Evolutionary conservation across 2,888 invertebrate species (phyloP).

Genomic region (Agrenia bidenticulata): DNA sequence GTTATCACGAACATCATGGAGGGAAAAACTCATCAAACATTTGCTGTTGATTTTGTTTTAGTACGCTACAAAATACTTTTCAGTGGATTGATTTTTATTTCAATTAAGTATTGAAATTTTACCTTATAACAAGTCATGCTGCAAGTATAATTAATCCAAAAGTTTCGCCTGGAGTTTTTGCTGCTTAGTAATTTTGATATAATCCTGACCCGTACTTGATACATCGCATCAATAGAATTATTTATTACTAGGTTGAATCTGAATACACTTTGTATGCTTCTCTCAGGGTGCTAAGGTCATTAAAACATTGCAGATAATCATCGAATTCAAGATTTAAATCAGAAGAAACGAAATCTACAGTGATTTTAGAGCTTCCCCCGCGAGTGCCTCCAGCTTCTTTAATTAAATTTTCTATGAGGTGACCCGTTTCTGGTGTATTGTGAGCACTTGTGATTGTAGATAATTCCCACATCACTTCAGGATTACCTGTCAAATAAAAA

Average conservation of each 20-base stretch:
- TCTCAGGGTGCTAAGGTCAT: constrained; percentile 29
- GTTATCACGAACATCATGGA: too few species aligned
- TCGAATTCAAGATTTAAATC: constrained; percentile 34
- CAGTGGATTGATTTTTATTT: too few species aligned
- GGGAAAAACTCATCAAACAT: too few species aligned
- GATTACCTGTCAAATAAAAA: not conserved
- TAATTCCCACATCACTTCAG: constrained; percentile 21
- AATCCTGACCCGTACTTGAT: too few species aligned
- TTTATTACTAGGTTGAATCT: not conserved
- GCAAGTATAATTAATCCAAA: too few species aligned
- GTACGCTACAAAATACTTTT: too few species aligned
- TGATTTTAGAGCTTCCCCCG: constrained; percentile 13
- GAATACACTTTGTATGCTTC: constrained; percentile 26
- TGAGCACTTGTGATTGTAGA: constrained; percentile 36
- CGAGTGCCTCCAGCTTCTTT: constrained; percentile 20
- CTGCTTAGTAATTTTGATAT: too few species aligned
- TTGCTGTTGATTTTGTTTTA: too few species aligned
- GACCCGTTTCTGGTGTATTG: constrained; percentile 29
- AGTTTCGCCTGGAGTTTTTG: too few species aligned
- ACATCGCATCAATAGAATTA: too few species aligned
- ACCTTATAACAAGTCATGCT: too few species aligned
- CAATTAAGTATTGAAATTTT: too few species aligned
- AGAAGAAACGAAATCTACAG: constrained; percentile 18
- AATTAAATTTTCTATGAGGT: constrained; percentile 29
- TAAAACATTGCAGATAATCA: constrained; percentile 35